A percentile compares a stretch with the other conserved stretches of the same genome.
These are phyloP conservation scores for Chelmon rostratus DNA, from an alignment of 2,797 vertebrate genomes.

Conservation along the genomic window DNA sequence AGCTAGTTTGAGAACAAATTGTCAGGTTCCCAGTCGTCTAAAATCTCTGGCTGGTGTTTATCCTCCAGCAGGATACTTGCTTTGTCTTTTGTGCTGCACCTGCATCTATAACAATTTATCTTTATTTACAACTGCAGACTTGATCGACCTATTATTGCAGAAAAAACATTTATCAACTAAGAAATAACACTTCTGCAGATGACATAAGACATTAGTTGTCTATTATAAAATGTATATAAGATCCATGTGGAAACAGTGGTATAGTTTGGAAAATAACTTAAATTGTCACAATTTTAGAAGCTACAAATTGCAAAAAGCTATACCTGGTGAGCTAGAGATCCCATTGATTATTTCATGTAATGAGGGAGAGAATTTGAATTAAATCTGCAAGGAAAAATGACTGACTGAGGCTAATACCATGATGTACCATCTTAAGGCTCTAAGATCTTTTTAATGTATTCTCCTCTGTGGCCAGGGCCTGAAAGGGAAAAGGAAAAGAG, in stretches of 20 bases:
- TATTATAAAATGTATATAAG: not conserved
- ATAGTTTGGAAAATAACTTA: conserved; percentile 75
- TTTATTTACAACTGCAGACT: not conserved
- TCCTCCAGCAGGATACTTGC: not conserved
- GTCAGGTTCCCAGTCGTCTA: not conserved
- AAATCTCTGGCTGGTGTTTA: not conserved
- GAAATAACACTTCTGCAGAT: not conserved
- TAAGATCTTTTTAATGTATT: conserved; percentile 99
- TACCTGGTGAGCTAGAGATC: conserved; percentile 85
- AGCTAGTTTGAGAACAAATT: not conserved
- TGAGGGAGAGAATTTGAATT: conserved; percentile 72
- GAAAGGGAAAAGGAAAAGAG: conserved; percentile 92
- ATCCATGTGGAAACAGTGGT: not conserved
- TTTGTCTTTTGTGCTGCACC: not conserved
- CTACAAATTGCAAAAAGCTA: conserved; percentile 73
- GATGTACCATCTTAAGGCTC: conserved; percentile 96
- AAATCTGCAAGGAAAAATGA: conserved; percentile 83
- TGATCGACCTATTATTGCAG: not conserved
- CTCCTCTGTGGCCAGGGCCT: conserved; percentile 87
- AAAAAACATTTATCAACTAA: not conserved
- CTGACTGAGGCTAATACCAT: conserved; percentile 91
- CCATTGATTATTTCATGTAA: conserved; percentile 93
- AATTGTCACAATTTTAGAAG: conserved; percentile 59
- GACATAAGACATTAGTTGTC: not conserved
- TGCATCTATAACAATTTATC: not conserved